Base-by-base conservation (phyloP, 2,113 vertebrate genomes). In the Tachycineta bicolor region DNA sequence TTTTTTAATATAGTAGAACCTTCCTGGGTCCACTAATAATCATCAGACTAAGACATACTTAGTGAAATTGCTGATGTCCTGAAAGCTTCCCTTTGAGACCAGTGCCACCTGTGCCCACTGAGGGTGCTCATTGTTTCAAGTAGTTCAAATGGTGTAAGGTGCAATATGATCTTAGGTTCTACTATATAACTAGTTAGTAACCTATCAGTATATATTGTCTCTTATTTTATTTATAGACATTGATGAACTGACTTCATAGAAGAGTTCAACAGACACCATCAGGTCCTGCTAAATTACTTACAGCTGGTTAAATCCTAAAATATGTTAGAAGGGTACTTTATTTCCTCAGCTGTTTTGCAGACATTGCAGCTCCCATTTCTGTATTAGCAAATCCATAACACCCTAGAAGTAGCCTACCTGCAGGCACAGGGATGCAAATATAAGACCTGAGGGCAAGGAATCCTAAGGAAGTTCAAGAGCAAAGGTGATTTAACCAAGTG, bases 381-480 rank as follows among this genome's bases (percentile, higher is more conserved):
- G 41, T 14, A 67, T 25, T 23, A 93, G 15, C 56, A 89, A 81
- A 80, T 43, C 82, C 71, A 14, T 50, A 90, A 59, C 4, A 75
- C 59, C 83, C 56, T 39, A 55, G 12, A 49, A 62, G 9, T 3
- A 83, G 43, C 33, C 55, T 33, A 34, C 58, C 31, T 44, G 87
- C 24, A 80, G 7, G 34, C 64, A 75, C 59, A 50, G 47, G 71
- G 68, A 90, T 55, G 79, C 59, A 96, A 93, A 93, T 39, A 67
- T 44, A 60, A 55, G 60, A 86, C 94, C 79, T 47, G 24, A 96
- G 79, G 76, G 79, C 63, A 59, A 88, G 60, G 44, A 96, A 94
- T 83, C 46, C 68, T 39, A 67, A 77, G 75, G 67, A 95, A 94
- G 47, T n/a, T 56, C 20, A 78, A 56, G 58, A 58, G 19, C 49